These are phyloP conservation scores for Phoxinus phoxinus DNA, from an alignment of 2,113 vertebrate species.

Conservation along the genomic window DNA sequence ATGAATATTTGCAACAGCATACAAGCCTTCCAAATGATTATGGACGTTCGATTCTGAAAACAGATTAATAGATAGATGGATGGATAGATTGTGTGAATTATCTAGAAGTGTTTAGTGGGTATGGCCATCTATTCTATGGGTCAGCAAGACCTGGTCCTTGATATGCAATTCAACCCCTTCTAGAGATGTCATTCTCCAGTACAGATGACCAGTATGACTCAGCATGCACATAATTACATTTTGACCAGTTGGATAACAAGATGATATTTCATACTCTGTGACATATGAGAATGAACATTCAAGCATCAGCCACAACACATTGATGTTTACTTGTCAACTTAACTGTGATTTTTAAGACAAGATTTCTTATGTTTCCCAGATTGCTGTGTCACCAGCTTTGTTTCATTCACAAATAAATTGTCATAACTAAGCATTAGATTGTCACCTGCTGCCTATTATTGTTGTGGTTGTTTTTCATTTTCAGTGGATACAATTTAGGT, in stretches of 20 bases:
- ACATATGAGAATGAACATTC: slow-evolving; percentile 4
- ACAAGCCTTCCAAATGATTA: neutral
- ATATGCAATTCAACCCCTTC: neutral
- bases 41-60: neutral
- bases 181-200: neutral
- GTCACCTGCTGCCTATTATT: neutral
- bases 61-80: too few species aligned
- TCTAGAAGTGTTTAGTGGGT: neutral
- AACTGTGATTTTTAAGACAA: neutral
- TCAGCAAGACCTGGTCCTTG: neutral
- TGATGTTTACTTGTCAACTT: slow-evolving; percentile 7
- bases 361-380: neutral
- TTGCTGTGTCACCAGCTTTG: neutral
- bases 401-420: neutral
- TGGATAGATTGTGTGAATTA: neutral
- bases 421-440: too few species aligned
- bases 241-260: neutral
- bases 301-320: neutral
- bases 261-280: neutral
- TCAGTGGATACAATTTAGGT: neutral
- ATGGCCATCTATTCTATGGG: neutral
- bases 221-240: neutral
- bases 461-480: neutral
- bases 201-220: neutral
- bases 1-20: neutral